phyloP scores from a whole-genome alignment of 2,113 vertebrate species.

The Burhinus bistriatus region DNA sequence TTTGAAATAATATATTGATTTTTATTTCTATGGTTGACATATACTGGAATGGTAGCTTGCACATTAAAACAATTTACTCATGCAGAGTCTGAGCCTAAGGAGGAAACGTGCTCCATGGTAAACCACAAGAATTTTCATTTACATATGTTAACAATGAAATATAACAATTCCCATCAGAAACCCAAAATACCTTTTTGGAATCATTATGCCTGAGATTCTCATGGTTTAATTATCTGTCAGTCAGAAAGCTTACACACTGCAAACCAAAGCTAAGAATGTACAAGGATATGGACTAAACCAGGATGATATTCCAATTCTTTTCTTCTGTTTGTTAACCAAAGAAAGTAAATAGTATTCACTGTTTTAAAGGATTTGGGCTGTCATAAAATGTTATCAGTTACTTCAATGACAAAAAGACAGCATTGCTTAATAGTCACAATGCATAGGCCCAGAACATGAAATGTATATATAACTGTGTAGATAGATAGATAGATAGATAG shows the following conservation, averaged over 20 bases:
- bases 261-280: not conserved
- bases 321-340: not conserved
- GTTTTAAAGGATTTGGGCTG: not conserved
- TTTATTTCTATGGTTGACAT: not conserved
- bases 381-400: not conserved
- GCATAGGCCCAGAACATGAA: fast-evolving
- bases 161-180: not conserved
- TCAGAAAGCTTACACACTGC: not conserved
- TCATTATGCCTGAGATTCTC: not conserved
- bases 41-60: not conserved
- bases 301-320: not conserved
- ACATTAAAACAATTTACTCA: not conserved
- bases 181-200: not conserved
- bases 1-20: not conserved
- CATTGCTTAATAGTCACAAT: not conserved
- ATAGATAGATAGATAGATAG: too few species aligned
- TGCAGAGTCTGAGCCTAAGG: not conserved
- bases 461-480: not conserved
- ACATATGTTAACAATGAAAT: not conserved
- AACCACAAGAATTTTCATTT: not conserved
- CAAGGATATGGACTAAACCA: not conserved
- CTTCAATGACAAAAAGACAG: not conserved
- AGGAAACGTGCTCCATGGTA: not conserved
- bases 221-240: not conserved
- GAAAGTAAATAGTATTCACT: not conserved